These are phyloP conservation scores for Potamarius usumacintae DNA, from an alignment of 2,113 vertebrate species.

Conservation along the genomic window DNA sequence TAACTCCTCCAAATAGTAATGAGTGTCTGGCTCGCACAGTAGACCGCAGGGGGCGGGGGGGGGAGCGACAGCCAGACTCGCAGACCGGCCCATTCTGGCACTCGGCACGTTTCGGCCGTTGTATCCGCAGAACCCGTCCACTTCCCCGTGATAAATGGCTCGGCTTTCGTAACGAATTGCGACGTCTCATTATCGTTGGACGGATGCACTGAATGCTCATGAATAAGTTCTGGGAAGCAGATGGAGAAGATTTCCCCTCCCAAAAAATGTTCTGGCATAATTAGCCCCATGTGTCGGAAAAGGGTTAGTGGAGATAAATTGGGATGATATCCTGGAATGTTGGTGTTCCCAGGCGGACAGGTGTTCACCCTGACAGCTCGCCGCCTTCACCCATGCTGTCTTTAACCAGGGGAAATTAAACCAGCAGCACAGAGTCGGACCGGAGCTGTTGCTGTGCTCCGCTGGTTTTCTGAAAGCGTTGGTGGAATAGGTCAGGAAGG, in stretches of 20 bases:
- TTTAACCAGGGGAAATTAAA: slow-evolving; percentile 37
- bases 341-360: slow-evolving; percentile 43
- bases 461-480: neutral
- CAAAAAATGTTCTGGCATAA: slow-evolving; percentile 26
- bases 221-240: slow-evolving; percentile 4
- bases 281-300: slow-evolving; percentile 42
- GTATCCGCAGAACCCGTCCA: slow-evolving; percentile 9
- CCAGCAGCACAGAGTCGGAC: neutral
- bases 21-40: neutral
- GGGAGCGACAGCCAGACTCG: neutral
- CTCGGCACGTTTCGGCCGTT: slow-evolving; percentile 31
- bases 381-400: neutral
- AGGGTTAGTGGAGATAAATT: slow-evolving; percentile 50
- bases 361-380: slow-evolving; percentile 45
- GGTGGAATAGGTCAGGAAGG: slow-evolving; percentile 7
- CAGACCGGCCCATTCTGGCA: neutral
- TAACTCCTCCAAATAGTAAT: slow-evolving; percentile 39
- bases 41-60: neutral
- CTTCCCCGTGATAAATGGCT: slow-evolving; percentile 42
- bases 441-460: neutral
- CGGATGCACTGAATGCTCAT: neutral
- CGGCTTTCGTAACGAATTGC: slow-evolving; percentile 16
- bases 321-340: slow-evolving; percentile 36
- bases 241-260: neutral
- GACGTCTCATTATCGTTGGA: neutral